Base-by-base conservation (phyloP, 2,797 vertebrate genomes). In the Thripadectes ignobilis region DNA sequence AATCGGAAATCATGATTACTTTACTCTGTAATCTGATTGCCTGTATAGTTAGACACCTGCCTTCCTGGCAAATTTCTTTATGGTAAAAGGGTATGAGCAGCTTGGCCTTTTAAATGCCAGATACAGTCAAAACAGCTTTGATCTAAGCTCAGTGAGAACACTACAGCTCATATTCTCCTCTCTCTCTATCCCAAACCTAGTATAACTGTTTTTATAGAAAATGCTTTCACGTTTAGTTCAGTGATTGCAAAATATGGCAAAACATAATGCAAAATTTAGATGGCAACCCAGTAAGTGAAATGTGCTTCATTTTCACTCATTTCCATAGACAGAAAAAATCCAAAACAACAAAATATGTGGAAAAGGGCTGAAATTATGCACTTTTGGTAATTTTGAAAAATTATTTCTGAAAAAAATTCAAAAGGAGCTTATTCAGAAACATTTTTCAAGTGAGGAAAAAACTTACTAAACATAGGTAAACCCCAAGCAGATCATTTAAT, bases 11-110 rank as follows among this genome's bases (percentile, higher is more conserved):
- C 93, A 93, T 97, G 69, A 97, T 97, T 95, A 92, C 96, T 96
- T 89, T 92, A 85, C 85, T 82, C 89, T 95, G 89, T 83, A 90
- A 95, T 96, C 93, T 95, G 92, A 97, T 96, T 96, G 97, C 94
- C 84, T 94, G 51, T 88, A 95, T 21, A 94, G 95, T 97, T 97
- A 97, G 96, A 97, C 97, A 97, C 97, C 97, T 97, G 97, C 94
- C 84, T 92, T 94, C 78, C 96, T 97, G 97, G 97, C 97, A 97
- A 81, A 95, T 91, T 93, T 86, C 88, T 95, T 96, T 96, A 96
- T 89, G 89, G 93, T 77, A 95, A 86, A 83, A 85, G 75, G 32
- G 78, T 87, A 93, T 65, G 89, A 95, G 74, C 96, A 93, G 94
- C 88, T 65, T 97, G 95, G 89, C 82, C 82, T 91, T 94, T 94